These are phyloP conservation scores for Sebastes elongatus DNA, from an alignment of 2,797 vertebrate species.

Conservation along the genomic window DNA sequence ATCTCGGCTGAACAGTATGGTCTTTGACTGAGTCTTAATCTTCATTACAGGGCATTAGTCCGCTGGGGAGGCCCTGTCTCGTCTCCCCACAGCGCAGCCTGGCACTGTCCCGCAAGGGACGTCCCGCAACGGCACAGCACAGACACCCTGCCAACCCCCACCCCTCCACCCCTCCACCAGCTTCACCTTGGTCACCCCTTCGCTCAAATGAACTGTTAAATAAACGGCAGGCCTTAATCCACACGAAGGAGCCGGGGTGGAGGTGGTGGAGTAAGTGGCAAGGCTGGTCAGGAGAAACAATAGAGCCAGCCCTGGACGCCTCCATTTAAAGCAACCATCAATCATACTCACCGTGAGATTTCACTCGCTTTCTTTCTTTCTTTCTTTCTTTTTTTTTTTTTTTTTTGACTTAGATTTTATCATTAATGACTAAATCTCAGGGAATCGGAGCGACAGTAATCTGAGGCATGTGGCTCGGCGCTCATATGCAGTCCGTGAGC, in stretches of 20 bases:
- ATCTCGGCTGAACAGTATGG: constrained; percentile 78
- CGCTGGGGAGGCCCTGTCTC: constrained; percentile 83
- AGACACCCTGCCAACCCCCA: constrained; percentile 71
- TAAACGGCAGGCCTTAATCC: constrained; percentile 80
- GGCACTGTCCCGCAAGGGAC: constrained; percentile 84
- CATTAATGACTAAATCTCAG: constrained; percentile 69
- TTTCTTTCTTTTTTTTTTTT: neutral
- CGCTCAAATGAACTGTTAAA: constrained; percentile 91
- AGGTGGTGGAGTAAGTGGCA: constrained; percentile 60
- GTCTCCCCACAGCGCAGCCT: constrained; percentile 85
- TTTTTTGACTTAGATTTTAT: constrained; percentile 67
- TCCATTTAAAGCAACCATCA: constrained; percentile 86
- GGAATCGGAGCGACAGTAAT: constrained; percentile 58
- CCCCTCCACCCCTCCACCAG: constrained; percentile 29
- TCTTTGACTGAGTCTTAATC: constrained; percentile 97
- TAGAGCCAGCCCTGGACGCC: constrained; percentile 83
- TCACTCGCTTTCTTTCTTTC: constrained; percentile 46
- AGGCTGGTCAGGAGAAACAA: constrained; percentile 80
- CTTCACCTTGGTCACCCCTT: constrained; percentile 80
- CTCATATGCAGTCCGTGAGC: constrained; percentile 41
- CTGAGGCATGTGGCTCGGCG: constrained; percentile 61
- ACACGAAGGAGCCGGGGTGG: constrained; percentile 61
- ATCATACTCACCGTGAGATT: constrained; percentile 84
- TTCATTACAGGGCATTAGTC: constrained; percentile 97
- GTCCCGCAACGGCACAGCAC: constrained; percentile 73